Conservation (phyloP, 2,113 vertebrate genomes). For the Mustelus asterias region DNA sequence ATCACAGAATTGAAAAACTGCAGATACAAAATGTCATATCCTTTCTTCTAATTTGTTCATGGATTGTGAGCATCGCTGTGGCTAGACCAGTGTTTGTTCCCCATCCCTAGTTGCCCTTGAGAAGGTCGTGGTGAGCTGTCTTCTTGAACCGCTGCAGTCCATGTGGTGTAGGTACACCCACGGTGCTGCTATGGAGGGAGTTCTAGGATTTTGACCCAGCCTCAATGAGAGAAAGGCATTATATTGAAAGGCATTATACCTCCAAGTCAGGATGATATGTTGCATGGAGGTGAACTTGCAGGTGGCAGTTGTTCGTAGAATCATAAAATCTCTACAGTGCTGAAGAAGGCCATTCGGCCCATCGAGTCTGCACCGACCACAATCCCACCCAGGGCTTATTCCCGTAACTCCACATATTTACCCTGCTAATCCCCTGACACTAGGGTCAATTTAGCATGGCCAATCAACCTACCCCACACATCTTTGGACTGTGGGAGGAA, state of each 20-base stretch:
- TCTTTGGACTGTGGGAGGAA: too few relatives aligned
- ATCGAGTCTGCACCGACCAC: too few relatives aligned
- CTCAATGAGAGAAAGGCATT: background rate
- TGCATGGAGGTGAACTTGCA: background rate
- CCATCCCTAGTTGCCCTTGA: background rate
- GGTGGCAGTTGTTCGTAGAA: too few relatives aligned
- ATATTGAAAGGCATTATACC: background rate
- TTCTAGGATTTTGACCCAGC: background rate
- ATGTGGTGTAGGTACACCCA: background rate
- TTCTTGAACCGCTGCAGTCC: background rate
- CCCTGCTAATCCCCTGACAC: too few relatives aligned
- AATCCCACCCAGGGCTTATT: too few relatives aligned
- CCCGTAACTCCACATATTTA: too few relatives aligned
- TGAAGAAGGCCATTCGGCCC: too few relatives aligned
- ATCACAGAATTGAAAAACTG: conserved; percentile 1
- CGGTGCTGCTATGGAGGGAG: background rate
- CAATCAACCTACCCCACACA: too few relatives aligned
- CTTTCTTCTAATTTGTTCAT: background rate
- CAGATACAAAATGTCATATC: background rate
- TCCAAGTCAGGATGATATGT: background rate
- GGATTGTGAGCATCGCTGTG: background rate
- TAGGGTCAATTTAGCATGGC: too few relatives aligned
- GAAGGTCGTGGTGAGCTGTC: background rate
- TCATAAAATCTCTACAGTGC: too few relatives aligned
- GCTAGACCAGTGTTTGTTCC: background rate